Evolutionary conservation across 1,140 invertebrate species (phyloP).

Genomic region (Pomphorhynchus laevis): DNA sequence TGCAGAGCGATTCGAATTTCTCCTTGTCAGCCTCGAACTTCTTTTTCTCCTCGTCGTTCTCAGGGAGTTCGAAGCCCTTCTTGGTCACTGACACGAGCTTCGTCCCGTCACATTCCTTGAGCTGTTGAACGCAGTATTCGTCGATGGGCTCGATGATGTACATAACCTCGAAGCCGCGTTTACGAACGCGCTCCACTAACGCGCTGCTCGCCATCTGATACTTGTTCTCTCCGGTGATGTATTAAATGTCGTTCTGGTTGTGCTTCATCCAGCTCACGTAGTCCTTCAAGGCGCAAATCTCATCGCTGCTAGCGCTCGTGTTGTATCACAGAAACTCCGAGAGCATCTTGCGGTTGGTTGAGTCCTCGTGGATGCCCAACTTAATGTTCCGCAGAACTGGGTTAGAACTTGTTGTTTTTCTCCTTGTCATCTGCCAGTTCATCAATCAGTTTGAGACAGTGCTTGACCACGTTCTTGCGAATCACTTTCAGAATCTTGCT

Average conservation of each 20-base stretch:
- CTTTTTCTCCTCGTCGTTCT: slow-evolving; percentile 60
- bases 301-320: slow-evolving; percentile 67
- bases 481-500: slow-evolving; percentile 93
- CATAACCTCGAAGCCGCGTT: slow-evolving; percentile 72
- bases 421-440: slow-evolving; percentile 77
- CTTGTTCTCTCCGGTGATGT: slow-evolving; percentile 72
- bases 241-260: slow-evolving; percentile 85
- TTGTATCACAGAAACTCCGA: slow-evolving; percentile 59
- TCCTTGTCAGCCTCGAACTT: slow-evolving; percentile 54
- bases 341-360: slow-evolving; percentile 57
- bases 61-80: slow-evolving; percentile 65
- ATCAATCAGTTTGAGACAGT: slow-evolving; percentile 73
- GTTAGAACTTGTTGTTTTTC: slow-evolving; percentile 91
- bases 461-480: slow-evolving; percentile 87
- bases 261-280: slow-evolving; percentile 90
- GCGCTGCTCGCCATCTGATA: slow-evolving; percentile 79
- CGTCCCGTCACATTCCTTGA: slow-evolving; percentile 89
- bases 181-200: slow-evolving; percentile 80
- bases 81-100: slow-evolving; percentile 75
- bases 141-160: slow-evolving; percentile 98
- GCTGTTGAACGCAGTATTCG: slow-evolving; percentile 82
- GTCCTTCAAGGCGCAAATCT: slow-evolving; percentile 55
- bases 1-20: slow-evolving; percentile 42
- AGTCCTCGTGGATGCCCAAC: slow-evolving; percentile 82
- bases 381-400: slow-evolving; percentile 91